These are phyloP conservation scores for Semotilus atromaculatus DNA, from an alignment of 2,797 vertebrate genomes.

Conservation along the genomic window DNA sequence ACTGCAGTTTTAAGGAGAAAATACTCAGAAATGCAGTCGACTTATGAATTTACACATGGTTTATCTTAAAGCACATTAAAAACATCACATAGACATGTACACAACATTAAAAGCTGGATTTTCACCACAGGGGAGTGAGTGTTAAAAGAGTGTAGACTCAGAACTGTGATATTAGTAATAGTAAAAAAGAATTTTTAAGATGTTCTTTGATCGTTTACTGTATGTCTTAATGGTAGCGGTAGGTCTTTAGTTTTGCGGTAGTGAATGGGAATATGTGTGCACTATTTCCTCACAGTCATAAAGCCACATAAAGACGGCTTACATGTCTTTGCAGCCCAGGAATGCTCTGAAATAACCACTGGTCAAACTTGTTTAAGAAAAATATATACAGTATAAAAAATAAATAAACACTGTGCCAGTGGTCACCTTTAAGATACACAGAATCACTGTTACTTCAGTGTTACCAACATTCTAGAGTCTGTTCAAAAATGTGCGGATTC, in stretches of 20 bases:
- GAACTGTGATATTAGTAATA: background rate
- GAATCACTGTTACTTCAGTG: background rate
- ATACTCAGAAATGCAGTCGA: too few relatives aligned
- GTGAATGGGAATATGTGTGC: constrained; percentile 28
- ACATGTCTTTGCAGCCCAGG: constrained; percentile 42
- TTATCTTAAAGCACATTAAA: too few relatives aligned
- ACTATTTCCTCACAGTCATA: constrained; percentile 11
- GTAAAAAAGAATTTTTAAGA: background rate
- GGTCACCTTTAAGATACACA: constrained; percentile 20
- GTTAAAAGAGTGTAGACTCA: background rate
- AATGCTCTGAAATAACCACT: constrained; percentile 54
- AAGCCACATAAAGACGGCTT: constrained; percentile 51
- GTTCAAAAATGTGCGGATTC: background rate
- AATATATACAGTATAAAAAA: constrained; percentile 4
- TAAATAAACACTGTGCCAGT: constrained; percentile 52
- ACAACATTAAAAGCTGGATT: too few relatives aligned
- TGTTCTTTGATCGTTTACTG: background rate
- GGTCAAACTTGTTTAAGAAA: constrained; percentile 5
- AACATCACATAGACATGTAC: too few relatives aligned
- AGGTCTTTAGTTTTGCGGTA: background rate
- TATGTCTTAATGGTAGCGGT: background rate
- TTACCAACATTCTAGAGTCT: background rate
- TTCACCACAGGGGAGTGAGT: too few relatives aligned
- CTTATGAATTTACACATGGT: too few relatives aligned
- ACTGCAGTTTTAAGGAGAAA: too few relatives aligned